Evolutionary conservation across 2,888 invertebrate species (phyloP).

Genomic region (Xestia rhomboidea): DNA sequence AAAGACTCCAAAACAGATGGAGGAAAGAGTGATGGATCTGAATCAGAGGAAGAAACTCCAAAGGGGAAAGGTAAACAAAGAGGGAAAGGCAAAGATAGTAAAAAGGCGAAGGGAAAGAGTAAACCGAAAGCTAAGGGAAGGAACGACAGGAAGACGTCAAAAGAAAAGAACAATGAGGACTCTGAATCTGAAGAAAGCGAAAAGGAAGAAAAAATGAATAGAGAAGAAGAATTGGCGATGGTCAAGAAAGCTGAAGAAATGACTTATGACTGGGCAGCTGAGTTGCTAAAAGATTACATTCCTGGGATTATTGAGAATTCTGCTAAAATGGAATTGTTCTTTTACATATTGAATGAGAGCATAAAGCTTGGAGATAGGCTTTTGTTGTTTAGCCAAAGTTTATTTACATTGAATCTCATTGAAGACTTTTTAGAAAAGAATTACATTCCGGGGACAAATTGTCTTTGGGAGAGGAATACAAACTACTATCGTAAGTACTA

Average conservation of each 20-base stretch:
- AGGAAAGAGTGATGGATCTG: slow-evolving; percentile 77
- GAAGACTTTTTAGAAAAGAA: slow-evolving; percentile 97
- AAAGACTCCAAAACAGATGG: slow-evolving; percentile 72
- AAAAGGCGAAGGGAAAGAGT: slow-evolving; percentile 81
- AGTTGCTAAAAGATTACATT: slow-evolving; percentile 95
- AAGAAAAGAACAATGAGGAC: slow-evolving; percentile 90
- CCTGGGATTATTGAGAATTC: slow-evolving; percentile 98
- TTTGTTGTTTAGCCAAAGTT: slow-evolving; percentile 98
- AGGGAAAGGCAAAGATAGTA: slow-evolving; percentile 79
- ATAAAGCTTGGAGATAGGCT: slow-evolving; percentile 96
- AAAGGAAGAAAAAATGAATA: slow-evolving; percentile 91
- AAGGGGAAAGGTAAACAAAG: slow-evolving; percentile 79
- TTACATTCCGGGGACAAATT: slow-evolving; percentile 92
- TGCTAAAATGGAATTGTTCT: slow-evolving; percentile 98
- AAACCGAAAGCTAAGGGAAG: slow-evolving; percentile 85
- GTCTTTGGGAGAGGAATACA: slow-evolving; percentile 95
- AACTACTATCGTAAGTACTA: slow-evolving; percentile 96
- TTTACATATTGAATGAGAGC: slow-evolving; percentile 97
- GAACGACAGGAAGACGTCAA: slow-evolving; percentile 87
- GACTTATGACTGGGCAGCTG: slow-evolving; percentile 97
- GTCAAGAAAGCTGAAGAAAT: slow-evolving; percentile 94
- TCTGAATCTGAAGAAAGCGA: slow-evolving; percentile 90
- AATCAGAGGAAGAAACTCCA: slow-evolving; percentile 80
- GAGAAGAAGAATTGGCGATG: slow-evolving; percentile 90
- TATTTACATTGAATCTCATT: slow-evolving; percentile 98